Evolutionary conservation across 2,888 invertebrate genomes (phyloP), one percentile per base, ranked within the genome.

Genomic region (Amblyjoppa fuscipennis): DNA sequence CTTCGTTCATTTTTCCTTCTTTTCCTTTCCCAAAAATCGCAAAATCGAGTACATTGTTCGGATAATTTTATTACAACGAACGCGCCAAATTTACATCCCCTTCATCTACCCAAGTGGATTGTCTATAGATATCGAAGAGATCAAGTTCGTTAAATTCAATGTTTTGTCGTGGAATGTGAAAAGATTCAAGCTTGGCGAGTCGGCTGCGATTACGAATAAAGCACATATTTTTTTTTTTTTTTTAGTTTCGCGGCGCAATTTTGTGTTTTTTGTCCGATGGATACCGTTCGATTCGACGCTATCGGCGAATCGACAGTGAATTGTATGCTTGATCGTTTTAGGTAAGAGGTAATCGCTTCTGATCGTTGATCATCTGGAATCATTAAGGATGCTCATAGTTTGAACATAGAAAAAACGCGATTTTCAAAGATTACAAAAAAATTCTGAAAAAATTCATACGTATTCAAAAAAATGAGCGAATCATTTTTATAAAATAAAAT

Each of bases 221-320:
- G 5, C 11, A 31, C 34, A 13, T n/a, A 31, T 28, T 49, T 28
- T 70, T 49, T 70, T 51, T 31, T 16, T 20, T 20, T 20, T 20
- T 20, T 20, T 20, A 20, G 3, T 31, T 38, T 13, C 1, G 41
- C 11, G 41, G 41, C 41, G 11, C 2, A 41, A 11, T 41, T 41
- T 41, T 41, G 41, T 41, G 41, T 1, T 41, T 16, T 70, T n/a
- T 13, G 25, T 38, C 9, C n/a, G 11, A 71, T 71, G 56, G 71
- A 71, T 71, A 71, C 71, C 38, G 56, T 71, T 56, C 71, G 56
- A 20, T 56, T 73, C 6, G 25, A 73, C 34, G 20, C 38, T 38
- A 38, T 9, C 16, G 11, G 34, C 34, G 49, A 71, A 20, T 31
- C n/a, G 51, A 53, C 31, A 20, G 34, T n/a, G 31, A 53, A 71